phyloP scores from a whole-genome alignment of 1,140 invertebrate genomes.

The Leptestheria dahalacensis region DNA sequence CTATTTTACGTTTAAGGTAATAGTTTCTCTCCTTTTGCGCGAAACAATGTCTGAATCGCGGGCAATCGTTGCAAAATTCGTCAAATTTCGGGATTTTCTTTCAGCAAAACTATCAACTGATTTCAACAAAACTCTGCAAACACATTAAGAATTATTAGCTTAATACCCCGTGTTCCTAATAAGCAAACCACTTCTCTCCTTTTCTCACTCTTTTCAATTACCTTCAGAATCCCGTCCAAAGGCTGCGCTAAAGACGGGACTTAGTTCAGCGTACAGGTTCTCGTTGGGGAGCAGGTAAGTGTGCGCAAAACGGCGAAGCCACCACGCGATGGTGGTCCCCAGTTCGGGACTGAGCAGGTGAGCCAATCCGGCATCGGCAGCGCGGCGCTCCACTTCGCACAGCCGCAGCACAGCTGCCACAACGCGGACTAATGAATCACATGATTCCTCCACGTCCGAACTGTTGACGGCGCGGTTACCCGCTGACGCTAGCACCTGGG shows the following conservation, averaged over 20 bases:
- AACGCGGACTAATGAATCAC: conserved; percentile 43
- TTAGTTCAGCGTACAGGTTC: conserved; percentile 14
- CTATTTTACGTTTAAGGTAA: too few relatives aligned
- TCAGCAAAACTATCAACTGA: too few relatives aligned
- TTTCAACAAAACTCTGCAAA: too few relatives aligned
- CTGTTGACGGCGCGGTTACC: conserved; percentile 30
- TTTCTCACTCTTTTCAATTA: too few relatives aligned
- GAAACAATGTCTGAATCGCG: too few relatives aligned
- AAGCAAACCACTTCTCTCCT: too few relatives aligned
- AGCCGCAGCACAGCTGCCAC: conserved; percentile 47
- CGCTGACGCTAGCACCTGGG: conserved; percentile 34
- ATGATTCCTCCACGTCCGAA: conserved; percentile 33
- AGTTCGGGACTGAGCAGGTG: conserved; percentile 63
- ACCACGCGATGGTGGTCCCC: conserved; percentile 60
- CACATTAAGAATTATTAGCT: too few relatives aligned
- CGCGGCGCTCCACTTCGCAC: conserved; percentile 48
- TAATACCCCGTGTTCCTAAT: too few relatives aligned
- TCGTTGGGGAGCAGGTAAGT: conserved; percentile 56
- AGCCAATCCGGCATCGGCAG: conserved; percentile 39
- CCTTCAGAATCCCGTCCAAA: conserved; percentile 8
- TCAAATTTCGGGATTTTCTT: too few relatives aligned
- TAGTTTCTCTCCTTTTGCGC: too few relatives aligned
- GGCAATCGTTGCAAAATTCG: too few relatives aligned
- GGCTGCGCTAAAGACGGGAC: background rate
- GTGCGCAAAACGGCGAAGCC: conserved; percentile 55